Percentiles rank a stretch among this genome's conserved stretches.
phyloP scores from a whole-genome alignment of 2,113 vertebrate species.

The Cairina moschata region DNA sequence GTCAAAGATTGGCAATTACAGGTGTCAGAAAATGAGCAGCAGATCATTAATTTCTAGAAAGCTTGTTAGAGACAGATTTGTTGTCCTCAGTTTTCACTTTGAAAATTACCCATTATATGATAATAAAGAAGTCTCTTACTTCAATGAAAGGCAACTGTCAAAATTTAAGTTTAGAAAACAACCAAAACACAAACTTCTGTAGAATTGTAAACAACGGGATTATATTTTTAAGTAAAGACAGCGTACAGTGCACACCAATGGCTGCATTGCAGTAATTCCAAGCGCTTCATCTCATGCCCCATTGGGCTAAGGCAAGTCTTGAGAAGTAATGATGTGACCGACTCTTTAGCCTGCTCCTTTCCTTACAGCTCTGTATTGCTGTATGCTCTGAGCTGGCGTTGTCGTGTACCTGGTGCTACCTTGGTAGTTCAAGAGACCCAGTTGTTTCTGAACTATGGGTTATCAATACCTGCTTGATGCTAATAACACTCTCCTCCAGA shows the following conservation, averaged over 20 bases:
- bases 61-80: background rate
- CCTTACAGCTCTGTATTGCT: background rate
- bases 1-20: background rate
- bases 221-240: background rate
- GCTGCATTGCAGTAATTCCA: background rate
- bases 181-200: background rate
- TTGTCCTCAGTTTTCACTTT: background rate
- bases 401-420: background rate
- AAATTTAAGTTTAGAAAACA: background rate
- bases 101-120: background rate
- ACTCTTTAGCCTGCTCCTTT: background rate
- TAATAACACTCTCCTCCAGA: background rate
- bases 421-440: background rate
- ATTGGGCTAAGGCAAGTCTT: background rate
- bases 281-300: background rate
- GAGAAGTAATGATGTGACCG: background rate
- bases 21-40: background rate
- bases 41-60: background rate
- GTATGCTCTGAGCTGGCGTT: background rate
- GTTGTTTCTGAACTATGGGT: background rate
- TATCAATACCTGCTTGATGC: background rate
- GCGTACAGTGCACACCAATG: fast-evolving
- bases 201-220: background rate
- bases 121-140: background rate
- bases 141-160: background rate